Evolutionary conservation across 2,888 invertebrate genomes (phyloP), one percentile per base, ranked within the genome.

Genomic region (Pomacea canaliculata): DNA sequence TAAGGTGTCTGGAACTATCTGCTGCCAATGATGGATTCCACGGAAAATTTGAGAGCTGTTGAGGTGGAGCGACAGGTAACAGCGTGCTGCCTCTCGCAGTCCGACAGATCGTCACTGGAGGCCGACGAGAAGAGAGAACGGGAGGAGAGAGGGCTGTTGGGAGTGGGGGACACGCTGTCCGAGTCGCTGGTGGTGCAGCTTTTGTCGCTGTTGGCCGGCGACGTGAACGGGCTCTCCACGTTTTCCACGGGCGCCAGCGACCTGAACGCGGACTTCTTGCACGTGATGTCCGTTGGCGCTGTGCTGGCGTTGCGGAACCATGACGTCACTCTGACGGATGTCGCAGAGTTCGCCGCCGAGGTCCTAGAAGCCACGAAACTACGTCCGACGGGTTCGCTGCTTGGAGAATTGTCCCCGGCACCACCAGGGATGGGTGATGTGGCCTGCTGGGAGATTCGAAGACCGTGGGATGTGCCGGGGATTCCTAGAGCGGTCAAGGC

Each of bases 1-100:
- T 2, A 16, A 7, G 51, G 8, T 10, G 10, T 56, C 51, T 62
- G 19, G 10, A 16, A 27, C 72, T 56, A 79, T 68, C 70, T 78
- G 46, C 77, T 78, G 23, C 83, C 83, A 19, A 85, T 82, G 18
- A 85, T 84, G 10, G 84, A 82, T 56, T 83, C 84, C 9, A 85
- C 83, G 13, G 85, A 85, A 73, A 85, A 85, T 37, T 84, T 85
- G 12, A 85, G 75, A 46, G 62, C 71, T 5, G 80, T 71, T 60
- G 77, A 79, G 16, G 16, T 74, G 59, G 75, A 46, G 37, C 37
- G 37, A 37, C 3, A 23, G 10, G 23, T 4, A 46, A 37, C 68
- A 12, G 27, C 9, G 37, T 19, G 68, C 46, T n/a, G 37, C 27
- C 19, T 46, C 10, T 71, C 60, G 27, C 51, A 46, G 27, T 79